Base-by-base conservation (phyloP, 2,888 invertebrate species). In the Imbricaverruca yamaguchii region DNA sequence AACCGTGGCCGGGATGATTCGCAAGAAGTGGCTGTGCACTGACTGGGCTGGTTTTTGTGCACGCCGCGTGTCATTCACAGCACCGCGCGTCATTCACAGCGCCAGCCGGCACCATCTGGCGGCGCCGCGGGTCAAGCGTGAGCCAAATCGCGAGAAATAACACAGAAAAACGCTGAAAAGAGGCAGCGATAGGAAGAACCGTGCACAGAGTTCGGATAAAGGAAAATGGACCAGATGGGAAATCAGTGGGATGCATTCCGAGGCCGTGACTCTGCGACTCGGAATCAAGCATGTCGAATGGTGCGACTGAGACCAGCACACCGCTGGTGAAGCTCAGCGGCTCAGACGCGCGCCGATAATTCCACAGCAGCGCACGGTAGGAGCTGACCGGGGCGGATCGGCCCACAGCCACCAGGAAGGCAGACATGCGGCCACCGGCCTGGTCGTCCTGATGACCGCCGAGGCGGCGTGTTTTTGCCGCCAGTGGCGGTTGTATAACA, bases 1-100 rank as follows among this genome's bases (percentile, higher is more conserved):
- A 74, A 74, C 53, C 74, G 39, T 53, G 74, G 53, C 74, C 18
- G 13, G 74, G 12, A 74, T 74, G 74, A 74, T 74, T 74, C 74
- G 74, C 74, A 74, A 74, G 74, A 74, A 74, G 53, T 15, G 53
- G 74, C 53, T 23, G 15, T 7, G 13, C 25, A 18, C 11, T 53
- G 39, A 15, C 53, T 6, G 53, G 69, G 8, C 13, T 13, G 65
- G 39, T 74, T 74, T 74, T 74, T 74, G 74, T 13, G 8, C 6
- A 21, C 18, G 74, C 18, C 8, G 23, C 39, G 53, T 74, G 74
- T 74, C 74, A 74, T 74, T 74, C 74, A 18, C 39, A 6, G 53
- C 7, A 3, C 18, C 18, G 23, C 39, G 53, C 53, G 74, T 74
- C 74, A 74, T 74, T 74, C 74, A 18, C 39, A 6, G 53, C 7